These are phyloP conservation scores for Cosmia trapezina DNA, from an alignment of 2,888 invertebrate genomes.

Conservation along the genomic window DNA sequence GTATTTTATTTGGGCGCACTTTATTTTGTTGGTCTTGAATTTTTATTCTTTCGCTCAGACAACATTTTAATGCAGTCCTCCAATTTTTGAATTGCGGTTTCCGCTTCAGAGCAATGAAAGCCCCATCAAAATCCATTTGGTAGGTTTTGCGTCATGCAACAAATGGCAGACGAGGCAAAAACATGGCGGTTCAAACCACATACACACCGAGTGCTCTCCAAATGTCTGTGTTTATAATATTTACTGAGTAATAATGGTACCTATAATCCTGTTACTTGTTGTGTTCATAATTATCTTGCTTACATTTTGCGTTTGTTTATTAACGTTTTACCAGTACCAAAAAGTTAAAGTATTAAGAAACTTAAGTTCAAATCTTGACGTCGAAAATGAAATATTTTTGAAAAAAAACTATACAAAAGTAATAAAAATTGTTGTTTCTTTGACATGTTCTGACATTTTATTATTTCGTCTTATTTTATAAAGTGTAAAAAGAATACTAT, in stretches of 20 bases:
- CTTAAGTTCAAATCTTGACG: no score
- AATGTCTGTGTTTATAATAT: constrained; percentile 23
- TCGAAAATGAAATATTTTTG: not conserved
- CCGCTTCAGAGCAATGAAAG: constrained; percentile 30
- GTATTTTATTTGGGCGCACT: constrained; percentile 39
- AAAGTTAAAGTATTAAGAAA: not conserved
- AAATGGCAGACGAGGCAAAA: constrained; percentile 45
- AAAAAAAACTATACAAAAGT: not conserved
- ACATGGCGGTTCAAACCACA: constrained; percentile 34
- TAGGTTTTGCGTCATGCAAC: constrained; percentile 44
- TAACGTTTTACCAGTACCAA: not conserved
- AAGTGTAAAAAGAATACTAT: constrained; percentile 1
- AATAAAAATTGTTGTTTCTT: not conserved
- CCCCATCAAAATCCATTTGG: constrained; percentile 42
- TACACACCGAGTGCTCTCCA: constrained; percentile 26
- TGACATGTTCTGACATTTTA: not conserved
- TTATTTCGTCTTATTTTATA: constrained; percentile 5
- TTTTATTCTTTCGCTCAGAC: constrained; percentile 28
- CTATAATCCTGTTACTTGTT: not conserved
- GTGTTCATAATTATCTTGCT: not conserved
- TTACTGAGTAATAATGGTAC: constrained; percentile 10
- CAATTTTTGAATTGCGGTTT: constrained; percentile 37
- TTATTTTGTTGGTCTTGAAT: constrained; percentile 36
- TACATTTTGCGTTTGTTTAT: not conserved
- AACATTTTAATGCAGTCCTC: constrained; percentile 27